These are phyloP conservation scores for Agonopterix subpropinquella DNA, from an alignment of 2,888 invertebrate genomes.

Conservation along the genomic window DNA sequence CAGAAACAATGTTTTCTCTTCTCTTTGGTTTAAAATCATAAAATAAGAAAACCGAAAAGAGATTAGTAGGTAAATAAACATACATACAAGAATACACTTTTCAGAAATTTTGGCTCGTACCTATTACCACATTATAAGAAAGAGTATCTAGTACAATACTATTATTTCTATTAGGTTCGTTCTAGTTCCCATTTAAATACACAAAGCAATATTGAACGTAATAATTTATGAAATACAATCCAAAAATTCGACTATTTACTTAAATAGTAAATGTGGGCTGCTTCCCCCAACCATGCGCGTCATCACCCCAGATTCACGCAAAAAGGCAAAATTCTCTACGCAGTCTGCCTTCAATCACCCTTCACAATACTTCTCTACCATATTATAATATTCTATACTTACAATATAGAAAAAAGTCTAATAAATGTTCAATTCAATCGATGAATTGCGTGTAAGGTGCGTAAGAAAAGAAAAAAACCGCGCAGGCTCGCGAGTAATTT, in stretches of 20 bases:
- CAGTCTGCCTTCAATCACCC: conserved; percentile 62
- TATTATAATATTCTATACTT: conserved; percentile 22
- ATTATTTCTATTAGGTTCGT: no score
- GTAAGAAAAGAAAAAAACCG: conserved; percentile 16
- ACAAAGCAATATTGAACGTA: no score
- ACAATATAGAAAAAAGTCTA: conserved; percentile 24
- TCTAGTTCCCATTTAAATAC: no score
- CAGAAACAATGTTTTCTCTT: no score
- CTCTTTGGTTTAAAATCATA: no score
- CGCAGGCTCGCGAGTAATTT: conserved; percentile 11
- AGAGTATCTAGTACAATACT: no score
- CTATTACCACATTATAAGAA: no score
- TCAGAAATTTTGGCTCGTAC: no score
- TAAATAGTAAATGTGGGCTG: conserved; percentile 37
- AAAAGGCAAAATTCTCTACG: conserved; percentile 38
- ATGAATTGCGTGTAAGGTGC: conserved; percentile 22
- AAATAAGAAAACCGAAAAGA: no score
- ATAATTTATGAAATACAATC: no score
- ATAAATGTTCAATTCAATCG: conserved; percentile 23
- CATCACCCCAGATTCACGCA: conserved; percentile 39
- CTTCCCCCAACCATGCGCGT: conserved; percentile 61
- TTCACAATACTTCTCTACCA: conserved; percentile 43
- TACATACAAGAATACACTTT: no score
- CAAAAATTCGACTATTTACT: conserved; percentile 29
- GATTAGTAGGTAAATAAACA: no score